These are phyloP conservation scores for Malachius bipustulatus DNA, from an alignment of 2,888 invertebrate species.

Conservation along the genomic window DNA sequence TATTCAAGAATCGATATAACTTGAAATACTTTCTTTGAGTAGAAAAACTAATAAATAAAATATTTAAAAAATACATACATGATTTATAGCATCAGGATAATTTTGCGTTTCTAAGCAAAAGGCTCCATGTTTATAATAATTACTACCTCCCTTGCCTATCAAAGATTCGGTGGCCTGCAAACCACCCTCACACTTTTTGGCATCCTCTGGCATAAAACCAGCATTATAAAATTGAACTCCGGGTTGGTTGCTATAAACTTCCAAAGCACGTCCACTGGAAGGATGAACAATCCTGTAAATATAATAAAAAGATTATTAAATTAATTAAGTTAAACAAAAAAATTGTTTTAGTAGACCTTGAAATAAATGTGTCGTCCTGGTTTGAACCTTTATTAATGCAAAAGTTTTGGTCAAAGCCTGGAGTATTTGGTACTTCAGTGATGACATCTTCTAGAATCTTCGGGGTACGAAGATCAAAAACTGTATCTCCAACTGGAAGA, in stretches of 20 bases:
- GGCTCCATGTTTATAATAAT: slow-evolving; percentile 43
- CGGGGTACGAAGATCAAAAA: slow-evolving; percentile 61
- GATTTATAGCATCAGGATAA: slow-evolving; percentile 82
- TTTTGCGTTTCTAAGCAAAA: slow-evolving; percentile 88
- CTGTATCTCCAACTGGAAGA: slow-evolving; percentile 53
- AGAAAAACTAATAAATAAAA: too few relatives aligned
- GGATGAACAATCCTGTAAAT: slow-evolving; percentile 50
- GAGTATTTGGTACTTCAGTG: slow-evolving; percentile 46
- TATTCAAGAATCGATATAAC: too few relatives aligned
- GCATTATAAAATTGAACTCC: slow-evolving; percentile 86
- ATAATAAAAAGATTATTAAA: slow-evolving; percentile 3
- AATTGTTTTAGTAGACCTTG: slow-evolving; percentile 38
- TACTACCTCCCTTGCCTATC: slow-evolving; percentile 24
- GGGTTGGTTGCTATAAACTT: slow-evolving; percentile 76
- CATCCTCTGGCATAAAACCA: slow-evolving; percentile 54
- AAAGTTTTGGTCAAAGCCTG: slow-evolving; percentile 76
- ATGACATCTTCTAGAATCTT: slow-evolving; percentile 55
- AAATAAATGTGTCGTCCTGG: slow-evolving; percentile 48
- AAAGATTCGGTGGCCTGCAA: slow-evolving; percentile 15
- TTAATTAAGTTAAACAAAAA: background rate
- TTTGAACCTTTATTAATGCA: slow-evolving; percentile 53
- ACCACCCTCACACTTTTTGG: slow-evolving; percentile 23
- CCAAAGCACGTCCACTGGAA: slow-evolving; percentile 57
- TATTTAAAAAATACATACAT: too few relatives aligned
- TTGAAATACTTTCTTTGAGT: too few relatives aligned